phyloP scores from a whole-genome alignment of 2,888 invertebrate species.

The Lithophane ornitopus region DNA sequence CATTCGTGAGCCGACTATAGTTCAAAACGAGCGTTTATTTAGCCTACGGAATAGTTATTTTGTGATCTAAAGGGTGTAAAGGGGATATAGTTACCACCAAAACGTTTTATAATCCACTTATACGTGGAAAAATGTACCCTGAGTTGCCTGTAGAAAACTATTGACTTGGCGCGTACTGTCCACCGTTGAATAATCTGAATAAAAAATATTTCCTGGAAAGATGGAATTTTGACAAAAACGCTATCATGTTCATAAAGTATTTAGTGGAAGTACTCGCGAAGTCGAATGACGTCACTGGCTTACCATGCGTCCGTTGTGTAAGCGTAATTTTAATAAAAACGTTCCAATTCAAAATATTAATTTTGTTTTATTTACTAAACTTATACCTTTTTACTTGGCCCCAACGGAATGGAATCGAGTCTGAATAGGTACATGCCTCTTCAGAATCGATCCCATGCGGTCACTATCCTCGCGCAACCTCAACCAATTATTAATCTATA shows the following conservation, averaged over 20 bases:
- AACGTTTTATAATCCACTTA: background rate
- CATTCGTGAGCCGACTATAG: conserved; percentile 23
- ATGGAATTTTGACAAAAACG: conserved; percentile 2
- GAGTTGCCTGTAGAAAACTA: background rate
- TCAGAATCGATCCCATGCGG: no score
- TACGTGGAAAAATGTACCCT: background rate
- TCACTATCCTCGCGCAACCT: no score
- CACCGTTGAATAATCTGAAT: background rate
- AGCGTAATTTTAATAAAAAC: conserved; percentile 50
- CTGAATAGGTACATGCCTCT: background rate
- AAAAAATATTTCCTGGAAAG: background rate
- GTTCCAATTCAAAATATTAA: conserved; percentile 34
- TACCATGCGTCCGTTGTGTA: conserved; percentile 40
- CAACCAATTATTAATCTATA: no score
- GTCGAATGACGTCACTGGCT: conserved; percentile 30
- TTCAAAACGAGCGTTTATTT: conserved; percentile 51
- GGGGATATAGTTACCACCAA: background rate
- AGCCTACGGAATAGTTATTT: conserved; percentile 2
- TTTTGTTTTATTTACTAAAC: conserved; percentile 35
- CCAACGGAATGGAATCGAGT: background rate
- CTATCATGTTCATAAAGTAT: background rate
- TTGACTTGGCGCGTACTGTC: background rate
- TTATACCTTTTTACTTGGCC: no score
- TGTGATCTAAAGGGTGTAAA: background rate
- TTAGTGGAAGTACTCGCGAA: conserved; percentile 12